A percentile compares a stretch with the other conserved stretches of the same genome.
These are phyloP conservation scores for Crematogaster levior DNA, from an alignment of 2,888 invertebrate species.

Conservation along the genomic window DNA sequence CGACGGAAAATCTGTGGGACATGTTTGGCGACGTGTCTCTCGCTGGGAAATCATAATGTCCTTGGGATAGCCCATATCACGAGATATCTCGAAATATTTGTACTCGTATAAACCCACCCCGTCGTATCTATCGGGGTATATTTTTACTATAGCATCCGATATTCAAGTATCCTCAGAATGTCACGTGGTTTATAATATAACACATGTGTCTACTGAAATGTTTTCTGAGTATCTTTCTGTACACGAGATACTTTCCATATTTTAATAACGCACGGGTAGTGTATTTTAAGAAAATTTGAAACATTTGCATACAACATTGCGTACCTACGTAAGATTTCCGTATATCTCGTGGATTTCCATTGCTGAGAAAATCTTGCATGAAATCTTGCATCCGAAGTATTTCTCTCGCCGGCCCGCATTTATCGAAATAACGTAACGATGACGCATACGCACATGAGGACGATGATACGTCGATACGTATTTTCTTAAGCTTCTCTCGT, in stretches of 20 bases:
- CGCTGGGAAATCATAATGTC: neutral
- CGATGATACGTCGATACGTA: neutral
- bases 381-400: neutral
- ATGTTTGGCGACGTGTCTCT: neutral
- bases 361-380: conserved; percentile 4
- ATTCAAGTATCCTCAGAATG: neutral
- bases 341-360: neutral
- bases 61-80: neutral
- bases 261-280: neutral
- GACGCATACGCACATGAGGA: neutral
- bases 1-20: neutral
- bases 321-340: neutral
- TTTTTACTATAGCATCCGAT: neutral
- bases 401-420: neutral
- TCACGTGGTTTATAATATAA: neutral
- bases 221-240: neutral
- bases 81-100: conserved; percentile 18
- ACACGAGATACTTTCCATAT: neutral
- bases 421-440: conserved; percentile 15
- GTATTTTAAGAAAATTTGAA: conserved; percentile 2
- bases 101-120: no score
- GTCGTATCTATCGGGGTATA: neutral
- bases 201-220: neutral
- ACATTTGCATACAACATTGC: neutral
- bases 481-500: conserved; percentile 12